Percentiles rank a stretch among this genome's conserved stretches.
Evolutionary conservation across 2,113 vertebrate genomes (phyloP).

Genomic region (Silurus meridionalis): DNA sequence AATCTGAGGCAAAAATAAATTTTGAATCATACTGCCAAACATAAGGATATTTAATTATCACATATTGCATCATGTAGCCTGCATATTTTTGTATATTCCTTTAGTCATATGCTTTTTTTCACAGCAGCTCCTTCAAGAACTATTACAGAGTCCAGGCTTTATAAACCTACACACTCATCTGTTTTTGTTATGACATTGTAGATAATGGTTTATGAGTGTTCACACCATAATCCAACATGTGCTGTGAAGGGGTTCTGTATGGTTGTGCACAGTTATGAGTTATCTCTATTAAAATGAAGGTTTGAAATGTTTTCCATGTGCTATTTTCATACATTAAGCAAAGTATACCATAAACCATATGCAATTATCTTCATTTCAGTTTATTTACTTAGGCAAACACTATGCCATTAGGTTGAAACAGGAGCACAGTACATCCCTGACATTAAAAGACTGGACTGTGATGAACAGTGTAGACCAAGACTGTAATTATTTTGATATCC

Average conservation of each 20-base stretch:
- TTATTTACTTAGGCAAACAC: neutral
- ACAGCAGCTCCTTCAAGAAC: neutral
- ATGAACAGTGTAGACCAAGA: slow-evolving; percentile 19
- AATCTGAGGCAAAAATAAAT: neutral
- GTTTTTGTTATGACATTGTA: neutral
- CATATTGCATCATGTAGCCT: neutral
- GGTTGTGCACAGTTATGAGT: neutral
- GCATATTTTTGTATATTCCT: neutral
- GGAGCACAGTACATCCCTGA: neutral
- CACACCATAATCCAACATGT: slow-evolving; percentile 27
- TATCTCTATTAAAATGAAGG: neutral
- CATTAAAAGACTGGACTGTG: slow-evolving; percentile 20
- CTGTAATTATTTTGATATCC: neutral
- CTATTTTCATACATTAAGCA: neutral
- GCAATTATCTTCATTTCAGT: neutral
- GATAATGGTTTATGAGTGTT: slow-evolving; percentile 7
- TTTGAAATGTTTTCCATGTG: neutral
- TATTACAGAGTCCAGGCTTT: neutral
- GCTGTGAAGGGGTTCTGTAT: neutral
- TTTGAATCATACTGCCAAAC: neutral
- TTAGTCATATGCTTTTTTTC: neutral
- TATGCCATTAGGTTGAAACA: slow-evolving; percentile 23
- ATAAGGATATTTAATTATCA: neutral
- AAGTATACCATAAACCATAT: neutral
- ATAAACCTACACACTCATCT: neutral